phyloP scores from a whole-genome alignment of 1,140 invertebrate species.

The Tribolium castaneum region DNA sequence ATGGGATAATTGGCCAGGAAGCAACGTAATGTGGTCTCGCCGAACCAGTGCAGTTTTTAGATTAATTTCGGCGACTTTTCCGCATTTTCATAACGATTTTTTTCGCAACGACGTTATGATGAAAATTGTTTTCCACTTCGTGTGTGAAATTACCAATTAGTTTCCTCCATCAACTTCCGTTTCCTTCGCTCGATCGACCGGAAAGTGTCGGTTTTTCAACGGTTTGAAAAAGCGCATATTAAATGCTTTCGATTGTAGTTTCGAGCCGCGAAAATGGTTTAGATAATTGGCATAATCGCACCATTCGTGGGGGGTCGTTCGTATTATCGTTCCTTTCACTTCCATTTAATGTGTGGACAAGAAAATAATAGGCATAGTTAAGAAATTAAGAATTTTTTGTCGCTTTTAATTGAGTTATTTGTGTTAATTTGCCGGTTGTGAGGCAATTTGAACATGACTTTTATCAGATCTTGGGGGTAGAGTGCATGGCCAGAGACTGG shows the following conservation, averaged over 20 bases:
- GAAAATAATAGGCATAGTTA: neutral
- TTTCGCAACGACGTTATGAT: neutral
- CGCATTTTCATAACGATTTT: neutral
- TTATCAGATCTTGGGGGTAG: slow-evolving; percentile 17
- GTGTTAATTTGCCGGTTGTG: neutral
- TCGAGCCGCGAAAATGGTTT: neutral
- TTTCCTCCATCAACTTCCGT: neutral
- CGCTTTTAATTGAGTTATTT: slow-evolving; percentile 15
- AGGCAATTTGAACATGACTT: slow-evolving; percentile 15
- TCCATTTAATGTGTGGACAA: slow-evolving; percentile 13
- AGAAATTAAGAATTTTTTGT: slow-evolving; percentile 4
- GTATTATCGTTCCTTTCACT: slow-evolving; percentile 2
- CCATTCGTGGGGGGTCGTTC: neutral
- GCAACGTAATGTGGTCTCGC: neutral
- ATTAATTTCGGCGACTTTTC: slow-evolving; percentile 14
- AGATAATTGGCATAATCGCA: neutral
- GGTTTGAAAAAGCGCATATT: neutral
- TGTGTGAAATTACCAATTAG: neutral
- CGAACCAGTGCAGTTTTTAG: neutral
- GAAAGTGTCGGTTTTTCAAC: slow-evolving; percentile 8
- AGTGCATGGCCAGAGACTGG: slow-evolving; percentile 46
- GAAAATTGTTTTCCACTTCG: neutral
- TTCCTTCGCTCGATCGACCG: slow-evolving; percentile 1
- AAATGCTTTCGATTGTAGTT: neutral
- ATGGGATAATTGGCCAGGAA: slow-evolving; percentile 8